phyloP scores from a whole-genome alignment of 2,888 invertebrate genomes.

The Polydrusus tereticollis region DNA sequence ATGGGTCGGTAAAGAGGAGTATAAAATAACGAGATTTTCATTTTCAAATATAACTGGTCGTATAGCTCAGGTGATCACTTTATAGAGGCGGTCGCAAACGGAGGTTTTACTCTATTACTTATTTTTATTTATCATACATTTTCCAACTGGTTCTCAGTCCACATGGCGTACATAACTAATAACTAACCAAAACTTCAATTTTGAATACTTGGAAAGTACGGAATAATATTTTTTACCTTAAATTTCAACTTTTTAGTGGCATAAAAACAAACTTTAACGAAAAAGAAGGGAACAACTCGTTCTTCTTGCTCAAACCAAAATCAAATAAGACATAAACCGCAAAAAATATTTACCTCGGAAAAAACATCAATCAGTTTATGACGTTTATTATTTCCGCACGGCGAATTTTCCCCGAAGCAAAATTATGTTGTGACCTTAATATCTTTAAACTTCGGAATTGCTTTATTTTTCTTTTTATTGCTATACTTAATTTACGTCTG shows the following conservation, averaged over 20 bases:
- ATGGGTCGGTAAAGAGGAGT: no score
- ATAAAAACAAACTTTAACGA: neutral
- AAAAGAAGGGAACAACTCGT: neutral
- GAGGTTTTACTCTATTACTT: no score
- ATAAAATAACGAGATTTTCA: no score
- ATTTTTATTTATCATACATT: no score
- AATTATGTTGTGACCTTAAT: conserved; percentile 16
- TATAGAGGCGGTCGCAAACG: no score
- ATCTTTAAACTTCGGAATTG: conserved; percentile 7
- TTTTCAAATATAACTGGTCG: no score
- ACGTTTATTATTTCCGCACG: conserved; percentile 21
- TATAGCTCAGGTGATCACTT: no score
- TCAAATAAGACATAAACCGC: conserved; percentile 11
- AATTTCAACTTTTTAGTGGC: neutral
- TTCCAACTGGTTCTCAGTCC: no score
- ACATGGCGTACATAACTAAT: no score
- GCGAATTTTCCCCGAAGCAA: conserved; percentile 9
- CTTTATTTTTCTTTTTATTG: conserved; percentile 13
- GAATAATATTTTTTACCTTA: no score
- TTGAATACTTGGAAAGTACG: no score
- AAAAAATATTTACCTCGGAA: conserved; percentile 20
- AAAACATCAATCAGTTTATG: conserved; percentile 25
- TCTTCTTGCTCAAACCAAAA: neutral
- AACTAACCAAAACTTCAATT: no score
- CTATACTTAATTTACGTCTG: conserved; percentile 2